A percentile compares a stretch with the other conserved stretches of the same genome.
Evolutionary conservation across 2,113 vertebrate genomes (phyloP).

Genomic region (Silurus glanis): DNA sequence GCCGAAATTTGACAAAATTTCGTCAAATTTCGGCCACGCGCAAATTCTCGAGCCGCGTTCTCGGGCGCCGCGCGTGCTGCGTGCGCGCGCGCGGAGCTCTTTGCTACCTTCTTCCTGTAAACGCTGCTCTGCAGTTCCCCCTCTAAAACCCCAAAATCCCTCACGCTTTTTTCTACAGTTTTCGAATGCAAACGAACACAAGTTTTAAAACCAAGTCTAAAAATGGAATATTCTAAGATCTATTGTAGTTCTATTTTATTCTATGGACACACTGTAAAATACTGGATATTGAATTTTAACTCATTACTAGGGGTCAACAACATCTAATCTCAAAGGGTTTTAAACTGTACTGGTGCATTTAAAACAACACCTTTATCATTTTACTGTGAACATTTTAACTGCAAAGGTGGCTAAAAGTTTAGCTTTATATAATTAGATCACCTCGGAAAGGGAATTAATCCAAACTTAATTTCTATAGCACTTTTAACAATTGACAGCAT

Average conservation of each 20-base stretch:
- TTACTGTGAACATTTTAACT: background rate
- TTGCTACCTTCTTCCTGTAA: background rate
- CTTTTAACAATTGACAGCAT: no score
- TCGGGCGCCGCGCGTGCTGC: background rate
- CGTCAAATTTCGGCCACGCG: no score
- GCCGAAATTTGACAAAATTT: no score
- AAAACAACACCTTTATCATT: background rate
- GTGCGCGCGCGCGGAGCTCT: background rate
- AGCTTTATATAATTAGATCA: background rate
- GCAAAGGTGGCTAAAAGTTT: background rate
- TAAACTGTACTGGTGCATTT: background rate
- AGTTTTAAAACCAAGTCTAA: background rate
- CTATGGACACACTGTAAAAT: conserved; percentile 1
- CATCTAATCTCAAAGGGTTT: background rate
- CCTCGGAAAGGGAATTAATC: background rate
- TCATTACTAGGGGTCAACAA: background rate
- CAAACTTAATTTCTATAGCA: no score
- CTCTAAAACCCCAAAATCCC: background rate
- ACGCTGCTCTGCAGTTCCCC: background rate
- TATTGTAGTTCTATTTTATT: no score
- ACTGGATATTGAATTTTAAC: conserved; percentile 5
- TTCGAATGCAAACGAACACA: background rate
- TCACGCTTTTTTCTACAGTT: background rate
- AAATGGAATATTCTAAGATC: background rate
- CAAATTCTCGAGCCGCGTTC: no score